Evolutionary conservation across 2,888 invertebrate genomes (phyloP), one percentile per base, ranked within the genome.

Genomic region (Ectemnius continuus): DNA sequence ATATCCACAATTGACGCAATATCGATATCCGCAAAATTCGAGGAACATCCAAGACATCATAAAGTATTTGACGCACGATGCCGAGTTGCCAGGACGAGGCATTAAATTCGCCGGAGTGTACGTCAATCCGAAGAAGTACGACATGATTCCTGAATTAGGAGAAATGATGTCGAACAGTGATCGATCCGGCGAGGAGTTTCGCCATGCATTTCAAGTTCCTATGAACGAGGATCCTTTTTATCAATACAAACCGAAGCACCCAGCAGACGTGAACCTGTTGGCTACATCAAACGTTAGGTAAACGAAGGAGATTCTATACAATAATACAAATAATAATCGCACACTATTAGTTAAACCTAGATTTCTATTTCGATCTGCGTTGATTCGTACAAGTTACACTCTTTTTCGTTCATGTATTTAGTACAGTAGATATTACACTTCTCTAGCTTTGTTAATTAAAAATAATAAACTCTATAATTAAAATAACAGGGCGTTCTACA

Each of bases 221-320:
- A 86, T 92, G 69, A 88, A 91, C 70, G 88, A 91, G 61, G 95
- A 96, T 87, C 95, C 95, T 18, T 92, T 96, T 77, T 94, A 93
- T 85, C 93, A 92, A 2, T 96, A 93, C 84, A 96, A 95, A 86
- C 96, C 96, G 0, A 93, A 94, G 72, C 94, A 93, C 78, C 95
- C 95, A 0, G 93, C 95, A 47, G 96, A 96, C 69, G 93, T 96
- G 0, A 96, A 96, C 90, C 91, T 95, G 56, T 86, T 96, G 79
- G 95, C 95, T 2, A 93, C 94, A 56, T 84, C 87, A 0, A 90
- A 90, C 66, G 83, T 91, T 26, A 88, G 90, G 91, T 90, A 14
- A 45, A 72, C 61, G 63, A 14, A 48, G 48, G 13, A 23, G 20
- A 56, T 4, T 36, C 16, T 18, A 47, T 28, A 26, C 59, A 5